A percentile compares a stretch with the other conserved stretches of the same genome.
Conservation (phyloP, 1,140 invertebrate species). For the Neodiprion lecontei region DNA sequence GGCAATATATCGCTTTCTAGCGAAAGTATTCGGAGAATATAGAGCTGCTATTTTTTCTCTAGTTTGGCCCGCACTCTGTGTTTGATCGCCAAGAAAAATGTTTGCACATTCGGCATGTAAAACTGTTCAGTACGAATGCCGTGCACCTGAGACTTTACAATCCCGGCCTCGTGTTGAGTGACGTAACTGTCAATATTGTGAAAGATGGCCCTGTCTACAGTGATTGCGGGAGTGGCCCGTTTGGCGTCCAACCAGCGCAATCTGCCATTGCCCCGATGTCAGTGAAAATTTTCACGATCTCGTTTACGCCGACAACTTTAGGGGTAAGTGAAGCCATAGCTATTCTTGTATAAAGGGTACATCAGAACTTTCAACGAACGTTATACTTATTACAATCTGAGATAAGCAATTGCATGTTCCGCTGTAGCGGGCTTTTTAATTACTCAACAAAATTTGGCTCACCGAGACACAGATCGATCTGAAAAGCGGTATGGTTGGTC, state of each 20-base stretch:
- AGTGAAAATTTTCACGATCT: conserved; percentile 37
- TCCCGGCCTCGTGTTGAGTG: conserved; percentile 34
- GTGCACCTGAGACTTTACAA: conserved; percentile 40
- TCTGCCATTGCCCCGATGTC: conserved; percentile 37
- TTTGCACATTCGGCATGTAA: conserved; percentile 40
- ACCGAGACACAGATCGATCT: too few species aligned
- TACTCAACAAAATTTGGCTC: too few species aligned
- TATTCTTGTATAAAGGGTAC: conserved; percentile 3
- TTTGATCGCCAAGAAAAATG: conserved; percentile 37
- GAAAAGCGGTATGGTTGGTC: too few species aligned
- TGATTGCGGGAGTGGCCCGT: conserved; percentile 27
- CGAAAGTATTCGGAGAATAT: too few species aligned
- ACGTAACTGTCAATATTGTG: conserved; percentile 31
- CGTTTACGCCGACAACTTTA: conserved; percentile 38
- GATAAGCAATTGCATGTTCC: too few species aligned
- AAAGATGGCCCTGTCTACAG: conserved; percentile 20
- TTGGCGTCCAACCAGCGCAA: conserved; percentile 33
- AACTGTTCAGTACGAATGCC: conserved; percentile 30
- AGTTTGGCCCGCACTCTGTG: conserved; percentile 27
- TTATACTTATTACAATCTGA: too few species aligned
- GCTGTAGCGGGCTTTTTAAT: too few species aligned
- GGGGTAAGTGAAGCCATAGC: conserved; percentile 31
- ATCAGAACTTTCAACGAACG: too few species aligned
- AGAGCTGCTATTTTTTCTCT: not conserved
- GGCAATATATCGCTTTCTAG: too few species aligned